Conservation (phyloP, 2,113 vertebrate genomes). For the Epinephelus cyanopodus region DNA sequence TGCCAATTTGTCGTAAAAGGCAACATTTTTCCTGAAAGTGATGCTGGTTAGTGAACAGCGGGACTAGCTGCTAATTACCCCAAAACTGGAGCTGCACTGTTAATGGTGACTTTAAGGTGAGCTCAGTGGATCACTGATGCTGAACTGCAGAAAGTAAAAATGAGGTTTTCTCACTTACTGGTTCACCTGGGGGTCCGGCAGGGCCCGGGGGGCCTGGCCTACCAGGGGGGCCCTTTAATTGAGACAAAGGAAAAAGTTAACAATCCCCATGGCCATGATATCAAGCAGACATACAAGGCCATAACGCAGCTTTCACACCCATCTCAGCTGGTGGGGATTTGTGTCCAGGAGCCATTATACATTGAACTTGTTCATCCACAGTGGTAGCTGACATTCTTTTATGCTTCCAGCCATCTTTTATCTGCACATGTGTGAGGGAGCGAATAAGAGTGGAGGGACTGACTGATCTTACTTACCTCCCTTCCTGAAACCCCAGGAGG, state of each 20-base stretch:
- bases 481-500: conserved; percentile 87
- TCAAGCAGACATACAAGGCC: conserved; percentile 28
- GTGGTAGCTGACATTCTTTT: conserved; percentile 48
- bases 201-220: conserved; percentile 91
- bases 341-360: conserved; percentile 51
- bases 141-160: conserved; percentile 33
- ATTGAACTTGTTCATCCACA: conserved; percentile 51
- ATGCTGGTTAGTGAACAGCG: conserved; percentile 29
- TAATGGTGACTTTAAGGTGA: conserved; percentile 26
- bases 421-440: conserved; percentile 37
- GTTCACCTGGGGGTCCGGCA: conserved; percentile 95
- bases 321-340: conserved; percentile 62
- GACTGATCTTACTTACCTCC: conserved; percentile 84
- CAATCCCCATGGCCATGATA: conserved; percentile 39
- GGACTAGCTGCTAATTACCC: conserved; percentile 44
- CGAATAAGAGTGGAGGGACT: conserved; percentile 5
- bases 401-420: conserved; percentile 51
- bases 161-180: conserved; percentile 85
- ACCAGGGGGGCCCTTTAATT: conserved; percentile 92
- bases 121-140: conserved; percentile 29
- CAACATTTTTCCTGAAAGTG: conserved; percentile 46
- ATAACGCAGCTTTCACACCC: conserved; percentile 51
- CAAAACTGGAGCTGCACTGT: conserved; percentile 20
- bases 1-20: conserved; percentile 46
- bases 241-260: conserved; percentile 71